Evolutionary conservation across 1,140 invertebrate genomes (phyloP).

Genomic region (Patella vulgata): DNA sequence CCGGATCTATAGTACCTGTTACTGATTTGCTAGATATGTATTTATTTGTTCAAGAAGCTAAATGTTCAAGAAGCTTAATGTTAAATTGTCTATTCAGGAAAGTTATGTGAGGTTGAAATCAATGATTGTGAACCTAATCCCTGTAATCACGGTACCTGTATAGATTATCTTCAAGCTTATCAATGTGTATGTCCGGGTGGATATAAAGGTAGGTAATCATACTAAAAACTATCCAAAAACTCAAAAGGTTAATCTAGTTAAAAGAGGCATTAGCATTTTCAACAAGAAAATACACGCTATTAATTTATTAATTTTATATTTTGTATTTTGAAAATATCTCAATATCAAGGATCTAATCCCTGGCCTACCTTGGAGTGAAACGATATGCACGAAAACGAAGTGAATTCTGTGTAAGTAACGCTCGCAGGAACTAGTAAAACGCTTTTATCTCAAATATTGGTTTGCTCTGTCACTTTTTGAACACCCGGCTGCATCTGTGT

Average conservation of each 20-base stretch:
- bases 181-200: slow-evolving; percentile 39
- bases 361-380: too few relatives aligned
- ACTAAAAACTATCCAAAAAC: not conserved
- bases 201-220: slow-evolving; percentile 13
- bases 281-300: not conserved
- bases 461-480: too few relatives aligned
- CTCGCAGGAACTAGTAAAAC: too few relatives aligned
- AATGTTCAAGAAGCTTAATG: not conserved
- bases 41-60: too few relatives aligned
- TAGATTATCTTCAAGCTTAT: slow-evolving; percentile 35
- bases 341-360: too few relatives aligned
- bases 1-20: too few relatives aligned
- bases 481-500: too few relatives aligned
- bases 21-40: too few relatives aligned
- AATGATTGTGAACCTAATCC: slow-evolving; percentile 43
- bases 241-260: not conserved
- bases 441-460: too few relatives aligned
- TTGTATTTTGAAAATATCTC: slow-evolving; percentile 1
- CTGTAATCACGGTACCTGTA: slow-evolving; percentile 41
- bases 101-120: slow-evolving; percentile 37
- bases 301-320: not conserved
- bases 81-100: too few relatives aligned
- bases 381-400: too few relatives aligned
- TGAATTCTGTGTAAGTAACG: too few relatives aligned
- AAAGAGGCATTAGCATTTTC: not conserved